phyloP scores from a whole-genome alignment of 2,113 vertebrate genomes.

The Amphiprion percula region DNA sequence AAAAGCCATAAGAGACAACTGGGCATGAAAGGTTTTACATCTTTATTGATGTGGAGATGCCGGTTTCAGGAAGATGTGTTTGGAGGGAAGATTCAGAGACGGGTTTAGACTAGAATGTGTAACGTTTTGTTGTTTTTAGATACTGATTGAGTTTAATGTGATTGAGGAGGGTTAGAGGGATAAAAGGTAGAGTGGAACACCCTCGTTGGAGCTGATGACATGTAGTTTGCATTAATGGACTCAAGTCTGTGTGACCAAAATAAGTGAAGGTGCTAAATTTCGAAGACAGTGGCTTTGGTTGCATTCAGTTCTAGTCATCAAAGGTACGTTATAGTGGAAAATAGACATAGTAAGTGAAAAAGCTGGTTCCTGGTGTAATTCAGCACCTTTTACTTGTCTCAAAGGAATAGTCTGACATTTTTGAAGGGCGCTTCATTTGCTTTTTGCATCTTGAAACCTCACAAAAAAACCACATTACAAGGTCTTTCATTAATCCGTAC shows the following conservation, averaged over 20 bases:
- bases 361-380: too few relatives aligned
- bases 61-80: conserved; percentile 69
- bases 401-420: too few relatives aligned
- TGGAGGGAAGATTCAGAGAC: conserved; percentile 40
- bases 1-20: conserved; percentile 81
- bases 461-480: not conserved
- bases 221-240: conserved; percentile 20
- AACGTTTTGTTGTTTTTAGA: conserved; percentile 54
- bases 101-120: conserved; percentile 12
- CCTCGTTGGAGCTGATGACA: not conserved
- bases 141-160: conserved; percentile 52
- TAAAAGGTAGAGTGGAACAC: conserved; percentile 21
- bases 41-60: conserved; percentile 78
- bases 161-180: conserved; percentile 19
- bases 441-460: not conserved
- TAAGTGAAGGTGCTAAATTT: not conserved
- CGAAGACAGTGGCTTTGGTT: not conserved
- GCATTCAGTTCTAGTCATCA: not conserved
- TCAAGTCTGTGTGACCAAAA: not conserved
- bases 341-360: too few relatives aligned
- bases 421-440: too few relatives aligned
- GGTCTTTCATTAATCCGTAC: not conserved
- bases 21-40: conserved; percentile 82
- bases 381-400: too few relatives aligned
- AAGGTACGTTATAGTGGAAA: not conserved